A percentile compares a stretch with the other conserved stretches of the same genome.
These are phyloP conservation scores for Crypturellus undulatus DNA, from an alignment of 2,113 vertebrate genomes.

Conservation along the genomic window DNA sequence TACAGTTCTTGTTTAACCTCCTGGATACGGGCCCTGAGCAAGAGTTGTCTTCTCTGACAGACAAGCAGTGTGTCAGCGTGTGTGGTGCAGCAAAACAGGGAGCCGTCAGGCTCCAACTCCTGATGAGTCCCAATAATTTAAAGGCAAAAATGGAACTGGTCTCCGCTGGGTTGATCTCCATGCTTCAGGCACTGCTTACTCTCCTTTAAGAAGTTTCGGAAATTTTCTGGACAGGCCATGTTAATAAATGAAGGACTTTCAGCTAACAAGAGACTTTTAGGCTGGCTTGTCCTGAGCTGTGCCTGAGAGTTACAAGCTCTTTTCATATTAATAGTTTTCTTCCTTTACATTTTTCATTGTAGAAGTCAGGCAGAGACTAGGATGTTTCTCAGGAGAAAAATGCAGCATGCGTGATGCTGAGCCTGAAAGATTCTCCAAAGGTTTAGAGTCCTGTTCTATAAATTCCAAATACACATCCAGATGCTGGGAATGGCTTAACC, in stretches of 20 bases:
- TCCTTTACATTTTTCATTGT: not conserved
- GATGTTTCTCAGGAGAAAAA: not conserved
- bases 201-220: not conserved
- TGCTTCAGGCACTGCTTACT: not conserved
- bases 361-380: not conserved
- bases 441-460: not conserved
- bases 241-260: not conserved
- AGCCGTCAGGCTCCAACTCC: not conserved
- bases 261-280: not conserved
- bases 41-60: not conserved
- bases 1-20: not conserved
- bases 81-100: not conserved
- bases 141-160: not conserved
- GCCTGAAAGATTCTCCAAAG: not conserved
- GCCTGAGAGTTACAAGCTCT: not conserved
- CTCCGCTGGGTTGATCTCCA: not conserved
- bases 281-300: not conserved
- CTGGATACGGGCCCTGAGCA: not conserved
- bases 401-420: not conserved
- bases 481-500: not conserved
- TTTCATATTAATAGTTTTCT: not conserved
- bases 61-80: not conserved
- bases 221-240: not conserved
- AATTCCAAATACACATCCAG: not conserved
- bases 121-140: not conserved